Evolutionary conservation across 2,888 invertebrate species (phyloP).

Genomic region (Ganaspis brasiliensis): DNA sequence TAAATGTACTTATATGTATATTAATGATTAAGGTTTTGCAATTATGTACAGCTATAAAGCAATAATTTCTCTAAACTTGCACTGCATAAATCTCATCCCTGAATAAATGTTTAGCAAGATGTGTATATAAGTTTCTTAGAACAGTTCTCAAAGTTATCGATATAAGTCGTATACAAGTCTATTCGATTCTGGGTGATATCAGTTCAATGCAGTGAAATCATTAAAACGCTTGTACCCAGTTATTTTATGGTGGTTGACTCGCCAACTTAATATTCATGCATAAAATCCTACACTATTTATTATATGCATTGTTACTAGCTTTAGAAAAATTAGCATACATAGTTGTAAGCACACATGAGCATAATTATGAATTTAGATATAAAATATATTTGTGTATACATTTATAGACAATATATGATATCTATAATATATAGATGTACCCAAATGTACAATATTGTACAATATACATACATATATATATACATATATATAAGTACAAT

Average conservation of each 20-base stretch:
- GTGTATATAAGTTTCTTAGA: slow-evolving; percentile 2
- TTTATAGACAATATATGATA: too few relatives aligned
- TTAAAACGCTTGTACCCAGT: slow-evolving; percentile 67
- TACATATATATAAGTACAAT: background rate
- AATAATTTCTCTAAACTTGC: slow-evolving; percentile 7
- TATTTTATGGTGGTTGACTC: slow-evolving; percentile 62
- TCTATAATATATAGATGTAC: too few relatives aligned
- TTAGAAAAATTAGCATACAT: background rate
- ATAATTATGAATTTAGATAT: background rate
- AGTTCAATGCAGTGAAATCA: slow-evolving; percentile 42
- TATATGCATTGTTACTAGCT: background rate
- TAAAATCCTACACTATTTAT: slow-evolving; percentile 10
- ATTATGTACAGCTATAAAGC: background rate
- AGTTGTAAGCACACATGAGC: background rate
- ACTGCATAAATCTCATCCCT: slow-evolving; percentile 18
- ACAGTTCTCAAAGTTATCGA: background rate
- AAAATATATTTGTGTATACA: background rate
- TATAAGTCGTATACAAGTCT: background rate
- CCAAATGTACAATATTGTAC: too few relatives aligned
- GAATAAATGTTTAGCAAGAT: background rate
- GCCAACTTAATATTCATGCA: slow-evolving; percentile 9
- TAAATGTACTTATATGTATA: background rate
- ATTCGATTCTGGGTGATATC: background rate
- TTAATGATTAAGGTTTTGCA: slow-evolving; percentile 9
- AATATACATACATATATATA: background rate